These are phyloP conservation scores for Hyalella azteca DNA, from an alignment of 2,888 invertebrate genomes.

Conservation along the genomic window DNA sequence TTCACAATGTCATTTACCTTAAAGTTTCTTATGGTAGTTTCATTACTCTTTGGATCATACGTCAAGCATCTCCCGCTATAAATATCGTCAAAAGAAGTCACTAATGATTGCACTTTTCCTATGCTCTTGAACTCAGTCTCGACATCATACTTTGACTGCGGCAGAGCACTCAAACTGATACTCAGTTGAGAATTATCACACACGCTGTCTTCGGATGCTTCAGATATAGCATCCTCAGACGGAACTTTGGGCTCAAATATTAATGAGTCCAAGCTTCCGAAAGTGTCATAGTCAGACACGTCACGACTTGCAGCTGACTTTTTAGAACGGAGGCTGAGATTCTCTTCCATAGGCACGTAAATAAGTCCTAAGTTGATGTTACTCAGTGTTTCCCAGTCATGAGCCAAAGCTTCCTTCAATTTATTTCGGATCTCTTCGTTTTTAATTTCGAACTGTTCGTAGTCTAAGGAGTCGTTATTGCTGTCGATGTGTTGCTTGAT, in stretches of 20 bases:
- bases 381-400: constrained; percentile 58
- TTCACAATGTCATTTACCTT: constrained; percentile 2
- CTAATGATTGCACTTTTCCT: constrained; percentile 5
- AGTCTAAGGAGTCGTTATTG: constrained; percentile 36
- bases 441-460: constrained; percentile 47
- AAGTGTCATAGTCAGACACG: constrained; percentile 59
- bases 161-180: constrained; percentile 1
- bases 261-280: constrained; percentile 60
- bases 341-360: constrained; percentile 61
- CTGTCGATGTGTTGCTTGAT: constrained; percentile 50
- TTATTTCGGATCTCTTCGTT: constrained; percentile 56
- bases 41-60: constrained; percentile 27
- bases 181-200: constrained; percentile 23
- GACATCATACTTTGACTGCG: constrained; percentile 1
- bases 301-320: constrained; percentile 42
- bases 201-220: constrained; percentile 35
- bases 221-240: constrained; percentile 42
- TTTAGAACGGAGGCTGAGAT: constrained; percentile 43
- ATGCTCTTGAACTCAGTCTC: constrained; percentile 20
- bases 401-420: constrained; percentile 56
- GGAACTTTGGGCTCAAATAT: constrained; percentile 60
- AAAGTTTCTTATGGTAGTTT: constrained; percentile 1
- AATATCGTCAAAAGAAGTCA: constrained; percentile 16
- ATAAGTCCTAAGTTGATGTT: constrained; percentile 60
- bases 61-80: neutral